phyloP scores from a whole-genome alignment of 2,113 vertebrate genomes.

The Pygoscelis adeliae region DNA sequence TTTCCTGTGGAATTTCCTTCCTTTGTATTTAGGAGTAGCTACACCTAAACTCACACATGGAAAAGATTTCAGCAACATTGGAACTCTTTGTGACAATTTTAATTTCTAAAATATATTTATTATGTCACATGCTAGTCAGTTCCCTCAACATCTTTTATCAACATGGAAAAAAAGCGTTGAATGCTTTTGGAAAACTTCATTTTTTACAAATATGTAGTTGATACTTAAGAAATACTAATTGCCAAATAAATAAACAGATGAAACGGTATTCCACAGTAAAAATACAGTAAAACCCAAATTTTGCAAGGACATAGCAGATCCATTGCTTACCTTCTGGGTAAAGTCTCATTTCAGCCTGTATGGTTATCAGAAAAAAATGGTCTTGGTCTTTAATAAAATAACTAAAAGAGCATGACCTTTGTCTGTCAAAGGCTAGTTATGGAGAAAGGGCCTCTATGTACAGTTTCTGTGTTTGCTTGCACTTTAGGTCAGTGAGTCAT shows the following conservation, averaged over 20 bases:
- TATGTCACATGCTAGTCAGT: background rate
- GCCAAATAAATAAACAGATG: background rate
- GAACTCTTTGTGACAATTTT: background rate
- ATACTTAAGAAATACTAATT: background rate
- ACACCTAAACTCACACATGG: background rate
- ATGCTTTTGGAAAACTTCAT: background rate
- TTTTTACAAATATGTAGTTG: background rate
- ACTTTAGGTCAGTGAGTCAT: conserved; percentile 60
- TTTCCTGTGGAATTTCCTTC: background rate
- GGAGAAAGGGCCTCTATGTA: conserved; percentile 3
- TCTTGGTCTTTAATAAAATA: conserved; percentile 2
- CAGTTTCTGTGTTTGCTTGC: conserved; percentile 56
- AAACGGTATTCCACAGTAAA: background rate
- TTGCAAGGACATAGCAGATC: background rate
- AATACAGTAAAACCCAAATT: background rate
- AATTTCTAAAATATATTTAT: background rate
- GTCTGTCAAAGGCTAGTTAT: conserved; percentile 2
- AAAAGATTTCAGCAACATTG: background rate
- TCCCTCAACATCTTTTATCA: background rate
- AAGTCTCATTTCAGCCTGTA: background rate
- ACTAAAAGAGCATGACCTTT: background rate
- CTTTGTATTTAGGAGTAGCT: background rate
- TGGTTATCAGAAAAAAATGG: background rate
- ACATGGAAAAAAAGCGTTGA: background rate
- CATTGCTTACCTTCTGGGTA: background rate